Percentiles rank a stretch among this genome's conserved stretches.
Evolutionary conservation across 2,797 vertebrate species (phyloP).

Genomic region (Bufotes viridis): DNA sequence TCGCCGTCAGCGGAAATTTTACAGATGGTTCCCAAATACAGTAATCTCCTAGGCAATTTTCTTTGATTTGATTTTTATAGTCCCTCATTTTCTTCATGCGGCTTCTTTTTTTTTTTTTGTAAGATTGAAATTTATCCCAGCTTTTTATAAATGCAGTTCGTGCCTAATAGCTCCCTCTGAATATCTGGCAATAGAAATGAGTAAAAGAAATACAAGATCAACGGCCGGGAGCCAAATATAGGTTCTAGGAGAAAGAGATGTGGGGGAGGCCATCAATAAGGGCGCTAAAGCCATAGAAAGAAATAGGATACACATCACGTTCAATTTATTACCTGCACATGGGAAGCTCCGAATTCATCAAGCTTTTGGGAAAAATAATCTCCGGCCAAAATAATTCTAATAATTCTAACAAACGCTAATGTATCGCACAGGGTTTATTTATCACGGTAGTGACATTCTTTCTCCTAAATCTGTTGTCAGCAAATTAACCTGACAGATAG

Average conservation of each 20-base stretch:
- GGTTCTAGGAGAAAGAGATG: constrained; percentile 4
- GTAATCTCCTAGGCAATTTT: constrained; percentile 26
- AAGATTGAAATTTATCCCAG: constrained; percentile 32
- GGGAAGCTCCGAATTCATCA: constrained; percentile 3
- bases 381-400: constrained; percentile 16
- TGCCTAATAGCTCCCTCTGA: constrained; percentile 31
- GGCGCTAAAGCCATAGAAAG: constrained; percentile 6
- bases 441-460: background rate
- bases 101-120: background rate
- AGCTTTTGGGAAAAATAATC: constrained; percentile 20
- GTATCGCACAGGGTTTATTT: constrained; percentile 4
- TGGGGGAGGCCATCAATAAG: constrained; percentile 22
- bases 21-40: constrained; percentile 34
- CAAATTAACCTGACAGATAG: constrained; percentile 10
- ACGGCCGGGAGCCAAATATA: constrained; percentile 1
- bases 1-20: constrained; percentile 1
- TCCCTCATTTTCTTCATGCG: background rate
- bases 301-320: constrained; percentile 9
- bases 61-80: constrained; percentile 38
- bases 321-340: constrained; percentile 13
- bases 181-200: constrained; percentile 20
- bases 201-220: constrained; percentile 2
- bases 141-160: constrained; percentile 19
- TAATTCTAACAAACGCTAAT: background rate
- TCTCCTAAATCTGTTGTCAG: constrained; percentile 20